Evolutionary conservation across 2,888 invertebrate species (phyloP).

Genomic region (Drosophila imparisetae): DNA sequence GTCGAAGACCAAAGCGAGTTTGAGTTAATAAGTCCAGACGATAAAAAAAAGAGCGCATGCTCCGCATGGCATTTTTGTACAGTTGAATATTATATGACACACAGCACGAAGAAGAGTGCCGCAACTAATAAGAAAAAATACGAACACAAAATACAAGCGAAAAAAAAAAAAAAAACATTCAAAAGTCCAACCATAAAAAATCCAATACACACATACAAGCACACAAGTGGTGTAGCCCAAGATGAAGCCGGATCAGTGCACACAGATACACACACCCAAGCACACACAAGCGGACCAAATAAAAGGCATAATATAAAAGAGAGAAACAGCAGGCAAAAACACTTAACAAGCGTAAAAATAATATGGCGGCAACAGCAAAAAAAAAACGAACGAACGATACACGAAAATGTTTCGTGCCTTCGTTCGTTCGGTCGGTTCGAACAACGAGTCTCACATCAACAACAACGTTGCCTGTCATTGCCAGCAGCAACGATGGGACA

Average conservation of each 20-base stretch:
- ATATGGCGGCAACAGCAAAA: slow-evolving; percentile 67
- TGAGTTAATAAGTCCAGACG: slow-evolving; percentile 56
- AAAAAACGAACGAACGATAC: slow-evolving; percentile 40
- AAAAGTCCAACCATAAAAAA: slow-evolving; percentile 51
- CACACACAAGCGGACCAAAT: slow-evolving; percentile 40
- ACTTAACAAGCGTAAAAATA: slow-evolving; percentile 68
- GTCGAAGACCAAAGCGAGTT: slow-evolving; percentile 40
- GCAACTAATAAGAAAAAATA: slow-evolving; percentile 63
- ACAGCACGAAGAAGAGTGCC: slow-evolving; percentile 31
- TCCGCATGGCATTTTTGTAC: slow-evolving; percentile 60
- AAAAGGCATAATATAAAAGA: slow-evolving; percentile 53
- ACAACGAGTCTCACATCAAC: slow-evolving; percentile 38
- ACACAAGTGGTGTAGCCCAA: slow-evolving; percentile 29
- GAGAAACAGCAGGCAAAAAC: slow-evolving; percentile 56
- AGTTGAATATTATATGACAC: slow-evolving; percentile 58
- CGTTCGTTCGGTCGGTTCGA: slow-evolving; percentile 39
- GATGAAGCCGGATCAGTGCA: slow-evolving; percentile 56
- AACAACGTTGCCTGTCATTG: slow-evolving; percentile 54
- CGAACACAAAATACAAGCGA: slow-evolving; percentile 18
- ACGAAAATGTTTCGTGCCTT: slow-evolving; percentile 46
- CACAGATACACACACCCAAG: slow-evolving; percentile 26
- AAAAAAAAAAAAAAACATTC: slow-evolving; percentile 21
- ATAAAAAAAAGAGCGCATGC: slow-evolving; percentile 69
- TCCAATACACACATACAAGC: slow-evolving; percentile 36
- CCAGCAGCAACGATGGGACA: slow-evolving; percentile 38